Percentiles rank a stretch among this genome's conserved stretches.
phyloP scores from a whole-genome alignment of 2,797 vertebrate genomes.

The Fundulus diaphanus region DNA sequence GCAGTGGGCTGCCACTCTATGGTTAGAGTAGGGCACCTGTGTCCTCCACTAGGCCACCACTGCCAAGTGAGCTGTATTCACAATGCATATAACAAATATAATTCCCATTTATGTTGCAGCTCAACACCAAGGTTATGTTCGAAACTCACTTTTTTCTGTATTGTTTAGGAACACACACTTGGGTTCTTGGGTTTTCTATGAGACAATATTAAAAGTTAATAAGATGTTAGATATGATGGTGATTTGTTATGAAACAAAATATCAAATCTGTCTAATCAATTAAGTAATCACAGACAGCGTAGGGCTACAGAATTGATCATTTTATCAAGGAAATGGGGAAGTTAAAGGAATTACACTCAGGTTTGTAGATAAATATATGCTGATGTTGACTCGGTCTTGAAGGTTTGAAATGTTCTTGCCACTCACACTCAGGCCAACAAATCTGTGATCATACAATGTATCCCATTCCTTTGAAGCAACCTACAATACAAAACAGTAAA shows the following conservation, averaged over 20 bases:
- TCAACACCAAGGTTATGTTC: background rate
- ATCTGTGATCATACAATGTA: conserved; percentile 21
- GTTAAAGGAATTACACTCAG: conserved; percentile 29
- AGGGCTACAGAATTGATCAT: background rate
- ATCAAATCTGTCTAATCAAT: background rate
- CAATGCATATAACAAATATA: accelerated
- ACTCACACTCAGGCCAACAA: conserved; percentile 51
- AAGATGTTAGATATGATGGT: background rate
- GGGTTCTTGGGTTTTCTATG: conserved; percentile 27
- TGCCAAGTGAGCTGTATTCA: background rate
- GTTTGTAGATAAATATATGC: background rate
- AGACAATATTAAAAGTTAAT: conserved; percentile 1
- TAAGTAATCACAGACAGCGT: background rate
- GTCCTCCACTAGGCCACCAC: too few species aligned
- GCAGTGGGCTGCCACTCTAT: too few species aligned
- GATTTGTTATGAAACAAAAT: background rate
- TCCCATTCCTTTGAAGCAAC: accelerated
- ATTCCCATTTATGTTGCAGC: background rate
- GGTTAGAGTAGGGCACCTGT: too few species aligned
- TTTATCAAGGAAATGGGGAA: background rate
- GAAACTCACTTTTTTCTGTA: conserved; percentile 38
- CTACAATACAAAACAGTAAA: conserved; percentile 25
- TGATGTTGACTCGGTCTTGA: conserved; percentile 53
- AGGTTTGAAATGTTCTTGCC: conserved; percentile 27
- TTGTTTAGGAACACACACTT: conserved; percentile 45